Base-by-base conservation (phyloP, 1,140 invertebrate genomes). In the Pentalonia nigronervosa region DNA sequence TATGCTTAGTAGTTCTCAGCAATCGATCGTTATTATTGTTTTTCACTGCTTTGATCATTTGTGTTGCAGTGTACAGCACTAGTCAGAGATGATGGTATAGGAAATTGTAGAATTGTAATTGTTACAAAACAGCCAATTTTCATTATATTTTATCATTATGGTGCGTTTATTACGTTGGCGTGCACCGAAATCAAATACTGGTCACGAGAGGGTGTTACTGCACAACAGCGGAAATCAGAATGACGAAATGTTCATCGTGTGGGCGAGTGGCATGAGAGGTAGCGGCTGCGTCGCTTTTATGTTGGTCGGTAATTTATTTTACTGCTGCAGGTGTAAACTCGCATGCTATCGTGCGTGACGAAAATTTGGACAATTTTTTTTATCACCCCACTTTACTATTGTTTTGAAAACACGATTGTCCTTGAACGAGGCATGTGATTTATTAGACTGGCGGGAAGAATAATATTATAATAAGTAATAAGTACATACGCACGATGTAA, bases 401-500 rank as follows among this genome's bases (percentile, higher is more conserved):
- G 11, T 76, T 76, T 76, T 76, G 60, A 34, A 76, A 76, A 76
- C 60, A 76, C n/a, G 60, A 76, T 76, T 6, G 60, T n/a, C 60
- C 60, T 76, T 76, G 60, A 76, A 76, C 60, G 30, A 30, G 4
- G 1, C 60, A 76, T 76, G n/a, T 14, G 17, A 76, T n/a, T n/a
- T 17, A 76, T 76, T 76, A 76, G 14, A n/a, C 30, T 14, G 60
- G 60, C 7, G n/a, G n/a, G 60, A 76, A 30, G 60, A 76, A 76
- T 76, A 76, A n/a, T 76, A 76, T 76, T 76, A 76, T 76, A 76
- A 76, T 76, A 76, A 76, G 60, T n/a, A 76, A 76, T 76, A 76
- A 76, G 60, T n/a, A 76, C 30, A 11, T 67, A 67, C 60, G 60
- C 21, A 17, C 30, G 30, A 76, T 76, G 60, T 76, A n/a, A 53